Evolutionary conservation across 2,113 vertebrate genomes (phyloP).

Genomic region (Platysternon megacephalum): DNA sequence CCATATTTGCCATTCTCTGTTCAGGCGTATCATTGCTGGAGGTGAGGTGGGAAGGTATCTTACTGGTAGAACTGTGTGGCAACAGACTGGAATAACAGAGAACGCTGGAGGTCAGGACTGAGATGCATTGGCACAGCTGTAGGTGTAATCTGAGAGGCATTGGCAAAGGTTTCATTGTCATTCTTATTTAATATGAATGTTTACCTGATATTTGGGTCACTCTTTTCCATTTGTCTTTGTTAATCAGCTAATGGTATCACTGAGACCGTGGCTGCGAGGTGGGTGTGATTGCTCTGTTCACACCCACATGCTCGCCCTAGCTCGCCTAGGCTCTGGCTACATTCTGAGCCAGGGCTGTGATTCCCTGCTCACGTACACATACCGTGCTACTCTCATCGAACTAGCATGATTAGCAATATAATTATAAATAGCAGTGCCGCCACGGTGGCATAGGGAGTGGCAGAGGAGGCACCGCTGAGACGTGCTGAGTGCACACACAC

Average conservation of each 20-base stretch:
- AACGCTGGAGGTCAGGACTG: neutral
- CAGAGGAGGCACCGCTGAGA: neutral
- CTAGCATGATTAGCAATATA: too few species aligned
- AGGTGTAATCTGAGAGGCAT: neutral
- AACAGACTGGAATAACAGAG: neutral
- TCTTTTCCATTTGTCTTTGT: neutral
- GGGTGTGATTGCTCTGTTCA: neutral
- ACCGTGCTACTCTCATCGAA: neutral
- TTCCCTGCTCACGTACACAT: neutral
- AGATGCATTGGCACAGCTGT: neutral
- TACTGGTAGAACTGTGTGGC: neutral
- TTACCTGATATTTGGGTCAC: neutral
- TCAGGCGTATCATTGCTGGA: neutral
- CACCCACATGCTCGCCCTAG: neutral
- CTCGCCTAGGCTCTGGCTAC: neutral
- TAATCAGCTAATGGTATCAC: neutral
- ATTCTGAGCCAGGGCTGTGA: neutral
- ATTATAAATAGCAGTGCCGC: neutral
- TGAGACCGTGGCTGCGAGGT: neutral
- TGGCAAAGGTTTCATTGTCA: neutral
- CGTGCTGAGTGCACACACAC: neutral
- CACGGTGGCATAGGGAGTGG: neutral
- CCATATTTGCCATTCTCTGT: neutral
- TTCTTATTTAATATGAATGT: neutral
- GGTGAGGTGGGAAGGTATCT: neutral